phyloP scores from a whole-genome alignment of 2,113 vertebrate genomes.

The Phalacrocorax brasilianus region DNA sequence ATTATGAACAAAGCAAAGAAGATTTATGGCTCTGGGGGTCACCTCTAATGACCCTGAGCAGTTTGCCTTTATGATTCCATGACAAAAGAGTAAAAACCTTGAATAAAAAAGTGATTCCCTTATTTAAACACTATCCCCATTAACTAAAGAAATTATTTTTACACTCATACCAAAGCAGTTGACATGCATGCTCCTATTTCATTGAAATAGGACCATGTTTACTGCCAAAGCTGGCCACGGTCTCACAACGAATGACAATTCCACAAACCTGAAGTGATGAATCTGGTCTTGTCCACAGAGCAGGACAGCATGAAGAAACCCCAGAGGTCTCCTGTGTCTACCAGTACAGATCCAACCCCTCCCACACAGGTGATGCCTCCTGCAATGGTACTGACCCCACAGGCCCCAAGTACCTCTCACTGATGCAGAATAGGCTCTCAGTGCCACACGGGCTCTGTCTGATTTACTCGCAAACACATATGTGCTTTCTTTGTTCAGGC shows the following conservation, averaged over 20 bases:
- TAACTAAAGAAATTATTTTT: not conserved
- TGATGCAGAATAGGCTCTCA: not conserved
- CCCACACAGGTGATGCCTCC: not conserved
- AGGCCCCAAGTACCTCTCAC: not conserved
- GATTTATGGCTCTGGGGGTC: not conserved
- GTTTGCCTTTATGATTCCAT: not conserved
- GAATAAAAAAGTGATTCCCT: not conserved
- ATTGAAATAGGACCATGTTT: not conserved
- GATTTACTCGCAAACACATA: fast-evolving
- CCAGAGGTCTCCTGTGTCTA: not conserved
- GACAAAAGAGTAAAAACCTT: not conserved
- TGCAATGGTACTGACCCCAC: not conserved
- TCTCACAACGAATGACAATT: not conserved
- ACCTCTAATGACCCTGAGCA: not conserved
- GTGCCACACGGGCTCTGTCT: not conserved
- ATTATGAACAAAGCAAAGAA: not conserved
- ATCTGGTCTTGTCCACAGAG: not conserved
- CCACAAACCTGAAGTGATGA: not conserved
- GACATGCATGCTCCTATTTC: not conserved
- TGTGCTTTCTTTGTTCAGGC: not conserved
- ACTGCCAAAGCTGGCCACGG: not conserved
- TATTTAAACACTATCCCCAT: not conserved
- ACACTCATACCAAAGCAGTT: not conserved
- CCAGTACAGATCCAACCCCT: not conserved
- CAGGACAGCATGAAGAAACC: not conserved